phyloP scores from a whole-genome alignment of 2,888 invertebrate species.

The Tethea ocularis region DNA sequence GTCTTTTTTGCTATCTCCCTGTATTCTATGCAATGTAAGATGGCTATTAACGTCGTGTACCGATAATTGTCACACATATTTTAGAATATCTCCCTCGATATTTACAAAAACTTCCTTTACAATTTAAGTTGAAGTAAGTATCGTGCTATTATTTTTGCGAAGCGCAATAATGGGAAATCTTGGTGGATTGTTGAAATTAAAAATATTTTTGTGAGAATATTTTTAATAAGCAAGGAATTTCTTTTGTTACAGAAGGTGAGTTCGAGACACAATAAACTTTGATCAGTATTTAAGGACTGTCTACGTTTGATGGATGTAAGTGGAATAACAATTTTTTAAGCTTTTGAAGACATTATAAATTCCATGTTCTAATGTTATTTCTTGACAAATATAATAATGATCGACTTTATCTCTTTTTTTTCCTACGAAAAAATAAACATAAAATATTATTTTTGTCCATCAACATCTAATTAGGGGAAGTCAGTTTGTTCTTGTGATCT shows the following conservation, averaged over 20 bases:
- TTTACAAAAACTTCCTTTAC: slow-evolving; percentile 35
- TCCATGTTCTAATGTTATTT: too few species aligned
- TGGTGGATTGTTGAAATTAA: slow-evolving; percentile 35
- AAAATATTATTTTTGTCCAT: too few species aligned
- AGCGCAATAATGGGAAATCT: slow-evolving; percentile 41
- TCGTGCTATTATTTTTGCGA: slow-evolving; percentile 51
- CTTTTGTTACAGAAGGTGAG: slow-evolving; percentile 82
- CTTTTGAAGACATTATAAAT: too few species aligned
- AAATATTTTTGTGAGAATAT: slow-evolving; percentile 51
- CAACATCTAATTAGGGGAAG: too few species aligned
- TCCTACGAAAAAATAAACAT: too few species aligned
- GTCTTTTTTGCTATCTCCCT: slow-evolving; percentile 65
- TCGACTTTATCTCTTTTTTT: too few species aligned
- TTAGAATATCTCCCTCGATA: slow-evolving; percentile 67
- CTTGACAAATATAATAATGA: too few species aligned
- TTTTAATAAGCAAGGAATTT: slow-evolving; percentile 49
- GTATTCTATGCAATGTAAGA: slow-evolving; percentile 69
- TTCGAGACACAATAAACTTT: slow-evolving; percentile 20
- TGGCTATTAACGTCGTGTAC: slow-evolving; percentile 82
- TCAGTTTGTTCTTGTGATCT: too few species aligned
- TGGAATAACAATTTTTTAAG: slow-evolving; percentile 9
- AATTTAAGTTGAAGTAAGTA: slow-evolving; percentile 47
- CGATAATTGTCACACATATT: slow-evolving; percentile 84
- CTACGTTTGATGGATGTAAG: slow-evolving; percentile 14
- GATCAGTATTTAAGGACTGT: slow-evolving; percentile 5